These are phyloP conservation scores for Meganola albula DNA, from an alignment of 2,888 invertebrate genomes.

Conservation along the genomic window DNA sequence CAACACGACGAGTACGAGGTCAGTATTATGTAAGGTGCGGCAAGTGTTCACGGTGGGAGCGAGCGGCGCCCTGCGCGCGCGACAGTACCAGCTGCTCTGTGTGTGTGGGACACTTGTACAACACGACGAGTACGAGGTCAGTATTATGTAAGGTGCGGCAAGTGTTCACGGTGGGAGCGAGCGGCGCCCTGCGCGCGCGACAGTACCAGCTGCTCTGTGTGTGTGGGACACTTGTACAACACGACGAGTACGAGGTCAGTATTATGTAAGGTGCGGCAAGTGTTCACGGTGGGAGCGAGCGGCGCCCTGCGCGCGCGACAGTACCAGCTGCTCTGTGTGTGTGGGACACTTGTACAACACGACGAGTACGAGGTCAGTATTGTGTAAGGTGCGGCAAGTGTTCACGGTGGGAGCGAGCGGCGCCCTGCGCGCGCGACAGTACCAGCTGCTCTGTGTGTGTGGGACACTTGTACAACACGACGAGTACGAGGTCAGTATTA, in stretches of 20 bases:
- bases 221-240: not conserved
- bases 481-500: not conserved
- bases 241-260: not conserved
- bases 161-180: too few relatives aligned
- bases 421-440: not conserved
- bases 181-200: not conserved
- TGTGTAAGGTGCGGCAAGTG: not conserved
- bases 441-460: not conserved
- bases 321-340: not conserved
- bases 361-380: not conserved
- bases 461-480: not conserved
- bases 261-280: slow-evolving; percentile 9
- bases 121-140: not conserved
- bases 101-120: not conserved
- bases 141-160: not conserved
- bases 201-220: slow-evolving; percentile 2
- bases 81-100: not conserved
- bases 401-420: too few relatives aligned
- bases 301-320: slow-evolving; percentile 75
- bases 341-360: not conserved
- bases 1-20: slow-evolving; percentile 15
- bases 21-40: slow-evolving; percentile 63
- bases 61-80: not conserved
- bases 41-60: too few relatives aligned
- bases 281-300: too few relatives aligned